Base-by-base conservation (phyloP, 2,113 vertebrate genomes). In the Cyphotilapia sp. region DNA sequence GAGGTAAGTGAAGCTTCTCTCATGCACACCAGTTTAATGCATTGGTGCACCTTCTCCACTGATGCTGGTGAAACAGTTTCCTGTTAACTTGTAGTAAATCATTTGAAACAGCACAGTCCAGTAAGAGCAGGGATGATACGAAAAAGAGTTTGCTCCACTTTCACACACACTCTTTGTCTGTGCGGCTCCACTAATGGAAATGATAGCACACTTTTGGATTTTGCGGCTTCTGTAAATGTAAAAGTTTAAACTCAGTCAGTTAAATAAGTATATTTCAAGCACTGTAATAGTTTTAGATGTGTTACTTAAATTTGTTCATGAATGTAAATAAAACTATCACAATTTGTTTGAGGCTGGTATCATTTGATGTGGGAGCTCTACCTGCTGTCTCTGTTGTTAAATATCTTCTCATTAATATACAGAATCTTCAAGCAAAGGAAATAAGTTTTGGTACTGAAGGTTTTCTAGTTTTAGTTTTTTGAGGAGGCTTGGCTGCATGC, bases 1-100 rank as follows among this genome's bases (percentile, higher is more conserved):
- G 98, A 97, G 98, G 98, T 98, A 96, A 95, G 87, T 81, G 27
- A 85, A 49, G 9, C 29, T 9, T 2, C 47, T 40, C 2, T 42
- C 9, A 61, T 78, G 1, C 9, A 29, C 19, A 29, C 17, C 69
- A 27, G 69, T 29, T 76, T 29, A 47, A 47, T 76, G 40, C 24
- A 19, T 29, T 47, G 71, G 6, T 76, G 24, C 71, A 76, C 71
- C 42, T 76, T 76, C 14, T 47, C 24, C 24, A 27, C 14, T 29
- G 42, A n/a, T 31, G 13, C 27, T 51, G 33, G 38, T 51, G 87
- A 87, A 16, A 82, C 63, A 9, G 38, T 22, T 22, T 45, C 7
- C 56, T 71, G 7, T 61, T 31, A 54, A 85, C 33, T 69, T 33
- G 19, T 38, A 17, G 38, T 74, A 74, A 45, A 19, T 47, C 14